phyloP scores from a whole-genome alignment of 2,797 vertebrate species.

The Ataeniobius toweri region DNA sequence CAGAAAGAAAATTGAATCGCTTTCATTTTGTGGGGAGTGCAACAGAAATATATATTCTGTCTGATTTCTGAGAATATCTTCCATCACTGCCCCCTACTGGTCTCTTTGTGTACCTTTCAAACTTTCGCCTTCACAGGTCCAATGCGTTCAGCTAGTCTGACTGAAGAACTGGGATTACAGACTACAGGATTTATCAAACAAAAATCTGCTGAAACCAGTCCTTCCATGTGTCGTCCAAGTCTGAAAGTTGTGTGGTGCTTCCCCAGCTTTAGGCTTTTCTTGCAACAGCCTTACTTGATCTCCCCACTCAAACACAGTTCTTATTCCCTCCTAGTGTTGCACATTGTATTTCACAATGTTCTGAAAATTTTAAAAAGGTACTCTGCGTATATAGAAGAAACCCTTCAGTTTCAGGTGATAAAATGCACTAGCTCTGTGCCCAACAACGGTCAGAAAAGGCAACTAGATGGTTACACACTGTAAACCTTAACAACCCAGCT shows the following conservation, averaged over 20 bases:
- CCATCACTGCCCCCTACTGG: background rate
- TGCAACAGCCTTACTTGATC: background rate
- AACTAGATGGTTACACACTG: background rate
- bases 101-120: background rate
- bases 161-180: no score
- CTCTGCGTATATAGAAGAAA: background rate
- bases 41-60: no score
- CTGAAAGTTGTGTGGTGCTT: background rate
- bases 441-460: background rate
- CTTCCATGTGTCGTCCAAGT: background rate
- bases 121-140: background rate
- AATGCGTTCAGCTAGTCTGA: background rate
- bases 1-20: no score
- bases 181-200: no score
- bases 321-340: background rate
- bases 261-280: background rate
- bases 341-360: background rate
- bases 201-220: background rate
- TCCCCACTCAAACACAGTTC: background rate
- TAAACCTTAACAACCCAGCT: constrained; percentile 2
- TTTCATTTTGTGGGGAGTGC: no score
- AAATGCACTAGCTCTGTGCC: background rate
- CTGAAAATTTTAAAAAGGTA: background rate
- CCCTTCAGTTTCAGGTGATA: background rate
- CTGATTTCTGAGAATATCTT: background rate